Base-by-base conservation (phyloP, 2,797 vertebrate species). In the Labeo calbasu region DNA sequence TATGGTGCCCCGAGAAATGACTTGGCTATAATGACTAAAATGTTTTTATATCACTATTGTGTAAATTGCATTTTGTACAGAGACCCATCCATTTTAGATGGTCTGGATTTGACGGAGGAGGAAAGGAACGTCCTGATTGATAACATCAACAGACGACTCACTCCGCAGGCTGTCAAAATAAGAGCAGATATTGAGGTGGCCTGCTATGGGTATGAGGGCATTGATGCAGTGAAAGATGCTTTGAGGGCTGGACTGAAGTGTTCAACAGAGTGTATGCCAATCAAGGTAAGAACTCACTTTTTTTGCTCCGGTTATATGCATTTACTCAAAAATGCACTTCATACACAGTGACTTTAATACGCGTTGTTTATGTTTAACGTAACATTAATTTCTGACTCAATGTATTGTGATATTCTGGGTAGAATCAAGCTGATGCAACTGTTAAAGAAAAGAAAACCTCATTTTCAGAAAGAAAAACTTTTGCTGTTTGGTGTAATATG, bases 111-210 rank as follows among this genome's bases (percentile, higher is more conserved):
- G 91, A 98, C 96, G 3, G 97, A 99, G 89, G 96, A 98, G 36
- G 98, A 99, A 92, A 96, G 95, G 46, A 89, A 81, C 15, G 97
- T 99, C 14, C 93, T 99, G 86, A 98, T 99, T 8, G 98, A 99
- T 84, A 99, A 99, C 87, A 99, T 99, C 91, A 99, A 99, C 94
- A 96, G 98, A 86, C 96, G 98, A 85, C 96, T 99, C 86, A 99
- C 98, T 25, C 98, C 98, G 11, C 98, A 99, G 87, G 98, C 98
- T 9, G 98, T 99, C 86, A 99, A 99, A 96, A 99, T 99, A 91
- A 93, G 98, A 95, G 98, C 98, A 92, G 98, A 99, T 92, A 99
- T 99, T 86, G 98, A 99, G 89, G 98, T 99, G 87, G 98, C 98
- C 11, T 99, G 98, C 92, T 99, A 99, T 28, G 98, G 98, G 43